Evolutionary conservation across 2,113 vertebrate genomes (phyloP), one percentile per base, ranked within the genome.

Genomic region (Hirundichthys speculiger): DNA sequence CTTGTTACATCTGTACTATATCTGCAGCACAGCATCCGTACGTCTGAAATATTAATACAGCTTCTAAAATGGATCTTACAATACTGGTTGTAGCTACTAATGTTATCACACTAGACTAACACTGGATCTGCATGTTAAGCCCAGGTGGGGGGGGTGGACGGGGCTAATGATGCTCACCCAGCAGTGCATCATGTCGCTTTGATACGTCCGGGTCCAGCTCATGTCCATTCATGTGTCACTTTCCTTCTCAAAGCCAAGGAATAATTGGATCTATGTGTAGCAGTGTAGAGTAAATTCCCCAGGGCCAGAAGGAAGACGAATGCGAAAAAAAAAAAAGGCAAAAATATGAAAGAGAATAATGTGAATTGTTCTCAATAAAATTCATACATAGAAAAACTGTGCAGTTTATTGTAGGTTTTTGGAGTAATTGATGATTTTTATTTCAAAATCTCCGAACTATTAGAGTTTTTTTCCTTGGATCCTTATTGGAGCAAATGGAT

Each of bases 191-290:
- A 59, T 83, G 79, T 83, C 80, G 71, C 64, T 16, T 72, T 57
- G 83, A 86, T 85, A 80, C 86, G 79, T 73, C 60, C n/a, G 66
- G 75, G 67, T 79, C 80, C 75, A 67, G 68, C 73, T 69, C 58
- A 75, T 82, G 84, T 86, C 82, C 82, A 73, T 89, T 61, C 80
- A 85, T 85, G 82, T 87, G 78, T 84, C 86, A 84, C 54, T 10
- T 20, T 46, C 47, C 48, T 25, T 73, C 82, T 63, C 85, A 45
- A 75, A 86, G 73, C 73, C 18, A 20, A 2, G 2, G 50, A 55
- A 78, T 87, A 82, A 86, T 84, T 87, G 82, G 79, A 79, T 79
- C 41, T 86, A 75, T 49, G 66, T 46, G 18, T 60, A 8, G 43
- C 12, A 45, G 69, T 65, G 69, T 54, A 79, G 72, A 73, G 69